phyloP scores from a whole-genome alignment of 2,113 vertebrate species.

The Hucho hucho region DNA sequence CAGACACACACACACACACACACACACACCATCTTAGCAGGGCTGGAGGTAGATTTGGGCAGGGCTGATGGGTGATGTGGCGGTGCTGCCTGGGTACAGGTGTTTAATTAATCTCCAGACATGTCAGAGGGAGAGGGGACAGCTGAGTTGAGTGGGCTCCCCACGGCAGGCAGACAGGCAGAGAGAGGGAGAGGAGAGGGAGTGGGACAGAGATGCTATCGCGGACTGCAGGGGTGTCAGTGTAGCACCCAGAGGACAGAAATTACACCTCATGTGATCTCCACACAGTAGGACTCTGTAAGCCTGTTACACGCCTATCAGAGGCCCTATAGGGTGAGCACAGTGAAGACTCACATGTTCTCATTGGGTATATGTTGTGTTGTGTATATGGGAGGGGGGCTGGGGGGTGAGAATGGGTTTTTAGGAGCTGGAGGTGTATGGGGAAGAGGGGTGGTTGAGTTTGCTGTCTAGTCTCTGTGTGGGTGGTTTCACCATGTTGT shows the following conservation, averaged over 20 bases:
- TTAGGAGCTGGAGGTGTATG: not conserved
- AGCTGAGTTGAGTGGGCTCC: not conserved
- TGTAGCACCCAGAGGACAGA: not conserved
- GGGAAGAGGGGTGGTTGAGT: not conserved
- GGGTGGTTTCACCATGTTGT: not conserved
- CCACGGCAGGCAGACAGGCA: slow-evolving; percentile 4
- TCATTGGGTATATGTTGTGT: not conserved
- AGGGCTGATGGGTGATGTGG: slow-evolving; percentile 63
- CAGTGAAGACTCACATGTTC: not conserved
- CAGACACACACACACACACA: slow-evolving; percentile 12
- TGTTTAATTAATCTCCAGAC: slow-evolving; percentile 73
- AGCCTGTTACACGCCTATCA: not conserved
- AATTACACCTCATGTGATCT: not conserved
- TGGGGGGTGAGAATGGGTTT: not conserved
- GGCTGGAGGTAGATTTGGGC: slow-evolving; percentile 28
- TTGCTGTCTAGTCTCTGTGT: slow-evolving; percentile 3
- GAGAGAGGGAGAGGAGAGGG: slow-evolving; percentile 21
- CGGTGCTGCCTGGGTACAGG: slow-evolving; percentile 57
- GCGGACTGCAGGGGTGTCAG: not conserved
- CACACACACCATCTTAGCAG: slow-evolving; percentile 21
- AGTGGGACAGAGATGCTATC: not conserved
- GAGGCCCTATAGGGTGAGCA: not conserved
- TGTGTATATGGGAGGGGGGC: not conserved
- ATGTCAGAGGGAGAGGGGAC: slow-evolving; percentile 35
- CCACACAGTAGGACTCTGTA: slow-evolving; percentile 17